A percentile compares a stretch with the other conserved stretches of the same genome.
These are phyloP conservation scores for Morelia viridis DNA, from an alignment of 2,797 vertebrate genomes.

Conservation along the genomic window DNA sequence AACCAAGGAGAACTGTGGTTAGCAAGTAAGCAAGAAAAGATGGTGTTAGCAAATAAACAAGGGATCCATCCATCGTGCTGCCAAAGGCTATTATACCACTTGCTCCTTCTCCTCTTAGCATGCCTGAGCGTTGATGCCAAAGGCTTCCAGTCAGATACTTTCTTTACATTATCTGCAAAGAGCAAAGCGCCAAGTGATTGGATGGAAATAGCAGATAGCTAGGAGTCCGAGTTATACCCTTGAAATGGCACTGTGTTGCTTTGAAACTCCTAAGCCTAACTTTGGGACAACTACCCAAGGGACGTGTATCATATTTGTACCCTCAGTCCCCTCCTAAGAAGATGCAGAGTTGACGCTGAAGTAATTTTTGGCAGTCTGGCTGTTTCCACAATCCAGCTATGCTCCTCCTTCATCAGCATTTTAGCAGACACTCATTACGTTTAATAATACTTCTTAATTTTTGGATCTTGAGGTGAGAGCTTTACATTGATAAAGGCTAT, in stretches of 20 bases:
- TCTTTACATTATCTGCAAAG: neutral
- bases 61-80: neutral
- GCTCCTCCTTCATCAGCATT: neutral
- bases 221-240: neutral
- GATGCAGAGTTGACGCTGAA: neutral
- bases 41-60: slow-evolving; percentile 21
- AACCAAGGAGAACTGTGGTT: slow-evolving; percentile 26
- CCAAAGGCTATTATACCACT: neutral
- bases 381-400: neutral
- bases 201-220: neutral
- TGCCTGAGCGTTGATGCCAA: slow-evolving; percentile 6
- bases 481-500: neutral
- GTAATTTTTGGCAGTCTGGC: neutral
- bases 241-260: neutral
- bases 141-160: slow-evolving; percentile 33
- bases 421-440: neutral
- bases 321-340: neutral
- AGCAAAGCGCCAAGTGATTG: neutral
- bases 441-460: neutral
- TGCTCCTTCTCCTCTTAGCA: neutral
- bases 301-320: neutral
- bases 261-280: neutral
- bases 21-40: slow-evolving; percentile 15
- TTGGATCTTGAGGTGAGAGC: neutral
- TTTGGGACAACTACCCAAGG: neutral